These are phyloP conservation scores for Chrysina gloriosa DNA, from an alignment of 2,888 invertebrate genomes.

Conservation along the genomic window DNA sequence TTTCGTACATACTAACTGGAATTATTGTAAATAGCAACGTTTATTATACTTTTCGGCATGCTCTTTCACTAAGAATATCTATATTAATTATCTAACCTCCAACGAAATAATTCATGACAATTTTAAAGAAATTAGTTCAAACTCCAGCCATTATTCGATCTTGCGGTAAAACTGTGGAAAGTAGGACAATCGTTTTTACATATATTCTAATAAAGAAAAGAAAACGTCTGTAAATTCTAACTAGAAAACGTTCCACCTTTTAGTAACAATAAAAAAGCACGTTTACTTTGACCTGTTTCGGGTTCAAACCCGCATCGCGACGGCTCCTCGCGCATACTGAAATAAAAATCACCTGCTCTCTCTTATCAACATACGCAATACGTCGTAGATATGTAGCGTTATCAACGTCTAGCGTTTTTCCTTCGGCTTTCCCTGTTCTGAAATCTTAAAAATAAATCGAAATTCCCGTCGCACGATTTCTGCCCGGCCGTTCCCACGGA, in stretches of 20 bases:
- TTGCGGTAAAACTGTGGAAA: too few relatives aligned
- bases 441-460: background rate
- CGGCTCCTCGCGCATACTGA: constrained; percentile 44
- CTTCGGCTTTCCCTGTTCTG: constrained; percentile 4
- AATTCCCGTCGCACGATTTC: background rate
- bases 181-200: background rate
- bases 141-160: too few relatives aligned
- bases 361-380: constrained; percentile 13
- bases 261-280: background rate
- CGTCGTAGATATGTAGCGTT: constrained; percentile 9
- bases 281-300: constrained; percentile 59
- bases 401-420: constrained; percentile 11
- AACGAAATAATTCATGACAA: too few relatives aligned
- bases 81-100: too few relatives aligned
- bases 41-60: too few relatives aligned
- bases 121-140: too few relatives aligned
- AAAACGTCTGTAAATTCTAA: constrained; percentile 1
- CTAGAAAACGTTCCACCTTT: background rate
- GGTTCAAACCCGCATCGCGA: constrained; percentile 58
- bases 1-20: too few relatives aligned
- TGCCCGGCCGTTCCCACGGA: constrained; percentile 35
- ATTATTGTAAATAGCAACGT: too few relatives aligned
- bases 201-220: constrained; percentile 1
- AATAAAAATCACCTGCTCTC: constrained; percentile 44
- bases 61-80: too few relatives aligned